Conservation (phyloP, 1,140 invertebrate genomes). For the Drosophila albomicans region DNA sequence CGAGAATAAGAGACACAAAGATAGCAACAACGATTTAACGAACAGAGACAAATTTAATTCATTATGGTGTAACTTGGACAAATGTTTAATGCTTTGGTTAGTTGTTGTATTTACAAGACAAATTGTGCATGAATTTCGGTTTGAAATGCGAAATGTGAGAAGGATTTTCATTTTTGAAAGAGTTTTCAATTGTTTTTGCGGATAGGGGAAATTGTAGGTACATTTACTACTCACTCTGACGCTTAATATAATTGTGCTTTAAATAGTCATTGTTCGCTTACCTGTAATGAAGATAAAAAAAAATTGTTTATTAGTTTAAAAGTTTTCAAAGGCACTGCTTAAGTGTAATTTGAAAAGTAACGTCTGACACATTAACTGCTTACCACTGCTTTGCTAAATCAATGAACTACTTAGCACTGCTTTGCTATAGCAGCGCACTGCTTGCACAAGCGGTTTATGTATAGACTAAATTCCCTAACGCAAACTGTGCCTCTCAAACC, state of each 20-base stretch:
- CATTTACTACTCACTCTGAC: constrained; percentile 16
- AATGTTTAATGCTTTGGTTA: constrained; percentile 26
- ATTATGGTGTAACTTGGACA: constrained; percentile 19
- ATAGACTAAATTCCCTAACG: neutral
- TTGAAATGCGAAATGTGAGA: constrained; percentile 21
- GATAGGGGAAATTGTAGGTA: constrained; percentile 7
- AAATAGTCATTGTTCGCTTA: constrained; percentile 7
- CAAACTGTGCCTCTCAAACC: too few species aligned
- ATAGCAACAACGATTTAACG: constrained; percentile 5
- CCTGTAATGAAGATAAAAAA: neutral
- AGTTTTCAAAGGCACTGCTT: neutral
- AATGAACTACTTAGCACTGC: too few species aligned
- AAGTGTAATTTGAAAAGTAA: neutral
- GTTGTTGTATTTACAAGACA: constrained; percentile 22
- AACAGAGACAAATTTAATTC: constrained; percentile 18
- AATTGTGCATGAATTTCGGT: constrained; percentile 19
- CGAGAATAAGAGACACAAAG: neutral
- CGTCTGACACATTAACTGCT: neutral
- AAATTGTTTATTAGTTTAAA: neutral
- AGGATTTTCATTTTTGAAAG: neutral
- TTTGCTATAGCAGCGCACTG: neutral
- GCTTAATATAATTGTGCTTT: neutral
- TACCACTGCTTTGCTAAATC: neutral
- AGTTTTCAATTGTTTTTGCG: constrained; percentile 14
- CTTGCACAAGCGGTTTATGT: neutral